Base-by-base conservation (phyloP, 2,797 vertebrate species). In the Furcifer pardalis region DNA sequence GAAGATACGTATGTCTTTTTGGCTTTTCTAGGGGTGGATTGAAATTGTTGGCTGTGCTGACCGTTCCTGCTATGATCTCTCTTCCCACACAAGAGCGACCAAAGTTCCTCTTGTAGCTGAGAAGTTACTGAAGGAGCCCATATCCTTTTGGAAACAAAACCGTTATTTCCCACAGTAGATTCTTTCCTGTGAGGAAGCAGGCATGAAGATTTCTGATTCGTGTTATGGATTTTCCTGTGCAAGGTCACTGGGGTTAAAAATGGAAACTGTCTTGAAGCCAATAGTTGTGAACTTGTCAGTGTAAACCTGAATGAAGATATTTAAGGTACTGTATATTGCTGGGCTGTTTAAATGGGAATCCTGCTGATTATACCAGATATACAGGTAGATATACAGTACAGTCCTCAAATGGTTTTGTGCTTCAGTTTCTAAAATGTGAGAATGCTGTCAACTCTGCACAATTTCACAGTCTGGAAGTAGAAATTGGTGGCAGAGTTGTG, bases 41-140 rank as follows among this genome's bases (percentile, higher is more conserved):
- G 99, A 99, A 94, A 99, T 99, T 0, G 98, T 99, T 74, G 99
- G 99, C 7, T 99, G 99, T 83, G 99, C 99, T 9, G 98, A 99
- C 94, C 97, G 98, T 37, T 99, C 99, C 13, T 99, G 99, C 91
- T 99, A 95, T 0, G 99, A 99, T 94, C 97, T 99, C 79, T 93
- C 96, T 78, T 99, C 98, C 90, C 99, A 99, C 1, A 96, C 98
- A 9, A 95, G 96, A 10, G 99, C 96, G 85, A 99, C 99, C 88
- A 99, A 98, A 96, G 98, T 99, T 88, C 98, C 98, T 44, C 97
- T 99, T 76, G 96, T 97, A 66, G 98, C 99, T 17, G 98, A 99
- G 94, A 99, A 99, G 92, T 97, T 94, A 83, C 97, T 99, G 40
- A 99, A 99, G 95, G 99, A 99, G 95, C 97, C 99, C 85, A 99